Evolutionary conservation across 2,888 invertebrate genomes (phyloP).

Genomic region (Chydorus sphaericus): DNA sequence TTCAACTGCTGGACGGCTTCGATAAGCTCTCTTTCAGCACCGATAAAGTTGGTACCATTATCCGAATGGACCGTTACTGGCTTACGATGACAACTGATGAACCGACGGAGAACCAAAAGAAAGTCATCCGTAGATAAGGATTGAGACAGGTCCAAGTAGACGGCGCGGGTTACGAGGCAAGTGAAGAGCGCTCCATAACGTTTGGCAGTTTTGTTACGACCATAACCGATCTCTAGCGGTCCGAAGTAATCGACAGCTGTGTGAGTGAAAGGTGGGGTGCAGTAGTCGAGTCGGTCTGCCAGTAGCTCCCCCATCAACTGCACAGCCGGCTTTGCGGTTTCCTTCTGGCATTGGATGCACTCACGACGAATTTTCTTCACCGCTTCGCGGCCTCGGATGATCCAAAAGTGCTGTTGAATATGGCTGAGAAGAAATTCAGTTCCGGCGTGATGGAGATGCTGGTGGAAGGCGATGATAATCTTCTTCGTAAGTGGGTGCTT

Average conservation of each 20-base stretch:
- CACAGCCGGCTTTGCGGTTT: neutral
- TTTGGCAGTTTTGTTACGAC: constrained; percentile 1
- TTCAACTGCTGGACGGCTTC: neutral
- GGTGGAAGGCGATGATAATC: neutral
- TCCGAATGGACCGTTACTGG: constrained; percentile 17
- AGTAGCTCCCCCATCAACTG: constrained; percentile 2
- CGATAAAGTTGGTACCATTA: constrained; percentile 18
- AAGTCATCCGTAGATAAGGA: constrained; percentile 16
- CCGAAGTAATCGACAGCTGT: constrained; percentile 7
- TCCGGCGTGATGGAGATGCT: constrained; percentile 9
- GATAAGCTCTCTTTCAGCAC: constrained; percentile 10
- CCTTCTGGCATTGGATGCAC: neutral
- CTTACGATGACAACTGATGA: constrained; percentile 15
- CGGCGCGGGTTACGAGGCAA: constrained; percentile 12
- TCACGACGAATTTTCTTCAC: constrained; percentile 8
- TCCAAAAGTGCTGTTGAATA: constrained; percentile 12
- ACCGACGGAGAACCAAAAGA: constrained; percentile 16
- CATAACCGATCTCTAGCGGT: neutral
- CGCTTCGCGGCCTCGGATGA: constrained; percentile 5
- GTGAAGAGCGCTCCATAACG: constrained; percentile 15
- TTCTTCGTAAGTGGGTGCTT: constrained; percentile 8
- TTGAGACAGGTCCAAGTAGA: constrained; percentile 11
- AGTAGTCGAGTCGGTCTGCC: neutral
- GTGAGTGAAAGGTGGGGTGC: neutral
- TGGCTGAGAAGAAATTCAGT: constrained; percentile 8